phyloP scores from a whole-genome alignment of 2,113 vertebrate genomes.

The Noctilio leporinus region DNA sequence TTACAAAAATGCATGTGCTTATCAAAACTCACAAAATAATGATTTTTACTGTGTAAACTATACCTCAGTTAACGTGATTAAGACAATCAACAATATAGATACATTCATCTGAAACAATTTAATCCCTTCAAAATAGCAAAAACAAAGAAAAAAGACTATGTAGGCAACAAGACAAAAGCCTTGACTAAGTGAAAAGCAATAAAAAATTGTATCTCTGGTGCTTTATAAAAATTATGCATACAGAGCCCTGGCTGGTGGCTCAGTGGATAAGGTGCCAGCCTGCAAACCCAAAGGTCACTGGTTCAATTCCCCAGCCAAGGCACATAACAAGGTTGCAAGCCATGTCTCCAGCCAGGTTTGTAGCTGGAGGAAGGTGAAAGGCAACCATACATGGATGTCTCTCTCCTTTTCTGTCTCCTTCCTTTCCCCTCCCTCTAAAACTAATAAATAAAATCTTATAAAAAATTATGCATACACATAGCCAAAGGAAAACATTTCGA shows the following conservation, averaged over 20 bases:
- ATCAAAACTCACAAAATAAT: not conserved
- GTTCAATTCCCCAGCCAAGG: too few species aligned
- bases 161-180: not conserved
- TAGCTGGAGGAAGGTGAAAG: too few species aligned
- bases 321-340: too few species aligned
- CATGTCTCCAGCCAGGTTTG: too few species aligned
- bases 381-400: too few species aligned
- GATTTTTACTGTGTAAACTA: not conserved
- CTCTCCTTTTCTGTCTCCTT: too few species aligned
- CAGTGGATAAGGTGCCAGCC: too few species aligned
- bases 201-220: not conserved
- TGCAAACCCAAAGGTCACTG: too few species aligned
- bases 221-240: not conserved
- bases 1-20: not conserved
- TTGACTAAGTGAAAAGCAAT: not conserved
- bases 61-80: not conserved
- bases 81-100: not conserved
- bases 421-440: too few species aligned
- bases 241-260: too few species aligned
- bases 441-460: too few species aligned
- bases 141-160: not conserved
- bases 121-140: not conserved
- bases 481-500: slow-evolving; percentile 16
- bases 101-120: not conserved
- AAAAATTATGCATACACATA: not conserved